Evolutionary conservation across 2,797 vertebrate genomes (phyloP).

Genomic region (Eulemur albifrons): DNA sequence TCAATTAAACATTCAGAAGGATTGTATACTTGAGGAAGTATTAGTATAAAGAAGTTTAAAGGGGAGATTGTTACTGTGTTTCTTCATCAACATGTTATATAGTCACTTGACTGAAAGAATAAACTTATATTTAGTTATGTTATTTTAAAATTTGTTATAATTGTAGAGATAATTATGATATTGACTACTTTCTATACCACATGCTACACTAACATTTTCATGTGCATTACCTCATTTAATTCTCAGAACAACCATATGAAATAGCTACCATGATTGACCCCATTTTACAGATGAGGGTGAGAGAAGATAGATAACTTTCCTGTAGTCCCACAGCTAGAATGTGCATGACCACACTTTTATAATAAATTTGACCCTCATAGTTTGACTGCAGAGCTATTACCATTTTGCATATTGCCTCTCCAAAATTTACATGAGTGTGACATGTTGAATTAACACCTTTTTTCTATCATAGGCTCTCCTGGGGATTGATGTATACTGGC

Average conservation of each 20-base stretch:
- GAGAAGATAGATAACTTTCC: neutral
- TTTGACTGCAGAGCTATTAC: neutral
- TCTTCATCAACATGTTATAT: neutral
- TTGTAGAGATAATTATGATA: neutral
- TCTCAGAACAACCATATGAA: neutral
- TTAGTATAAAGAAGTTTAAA: neutral
- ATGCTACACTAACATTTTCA: neutral
- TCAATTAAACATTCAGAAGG: neutral
- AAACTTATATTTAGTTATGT: neutral
- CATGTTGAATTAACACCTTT: neutral
- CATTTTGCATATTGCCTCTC: neutral
- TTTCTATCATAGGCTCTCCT: slow-evolving; percentile 86
- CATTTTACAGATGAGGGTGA: neutral
- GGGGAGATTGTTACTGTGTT: neutral
- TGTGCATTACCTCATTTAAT: neutral
- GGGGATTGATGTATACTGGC: slow-evolving; percentile 87
- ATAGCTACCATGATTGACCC: neutral
- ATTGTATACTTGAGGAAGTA: neutral
- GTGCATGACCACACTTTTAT: neutral
- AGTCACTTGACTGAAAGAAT: neutral
- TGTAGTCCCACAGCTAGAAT: neutral
- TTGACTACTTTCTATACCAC: neutral
- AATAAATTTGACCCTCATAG: neutral
- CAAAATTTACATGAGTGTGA: too few species aligned
- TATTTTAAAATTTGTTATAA: neutral